Percentiles rank a stretch among this genome's conserved stretches.
Conservation (phyloP, 2,113 vertebrate species). For the Sarotherodon lohbergeri region DNA sequence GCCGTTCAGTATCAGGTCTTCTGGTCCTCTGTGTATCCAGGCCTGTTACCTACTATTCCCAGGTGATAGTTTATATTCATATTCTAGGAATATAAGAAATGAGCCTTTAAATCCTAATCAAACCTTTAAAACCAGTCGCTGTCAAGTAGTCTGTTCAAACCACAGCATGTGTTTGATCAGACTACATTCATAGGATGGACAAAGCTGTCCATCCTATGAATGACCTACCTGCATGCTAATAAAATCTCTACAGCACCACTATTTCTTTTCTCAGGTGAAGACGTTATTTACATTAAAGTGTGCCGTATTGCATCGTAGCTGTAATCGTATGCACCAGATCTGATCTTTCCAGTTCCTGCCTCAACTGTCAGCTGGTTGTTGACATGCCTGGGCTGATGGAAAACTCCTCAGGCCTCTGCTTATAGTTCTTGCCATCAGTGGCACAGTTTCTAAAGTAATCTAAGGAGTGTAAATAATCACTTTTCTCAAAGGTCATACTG, state of each 20-base stretch:
- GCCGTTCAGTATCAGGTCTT: neutral
- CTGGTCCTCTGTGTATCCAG: neutral
- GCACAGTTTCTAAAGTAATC: neutral
- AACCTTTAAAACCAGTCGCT: neutral
- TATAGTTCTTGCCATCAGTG: neutral
- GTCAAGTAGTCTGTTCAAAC: no score
- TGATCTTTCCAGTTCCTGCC: neutral
- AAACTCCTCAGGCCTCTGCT: neutral
- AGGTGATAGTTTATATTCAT: neutral
- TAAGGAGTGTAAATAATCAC: neutral
- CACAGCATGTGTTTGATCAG: neutral
- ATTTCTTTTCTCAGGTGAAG: neutral
- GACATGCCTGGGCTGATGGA: accelerated
- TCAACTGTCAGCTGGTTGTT: neutral
- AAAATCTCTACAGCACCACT: neutral
- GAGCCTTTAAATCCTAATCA: neutral
- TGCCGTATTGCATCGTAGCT: neutral
- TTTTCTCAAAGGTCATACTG: neutral
- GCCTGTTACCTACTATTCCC: neutral
- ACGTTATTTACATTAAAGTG: neutral
- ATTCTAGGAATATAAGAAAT: neutral
- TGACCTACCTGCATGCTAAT: neutral
- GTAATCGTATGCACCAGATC: neutral
- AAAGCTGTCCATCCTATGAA: neutral
- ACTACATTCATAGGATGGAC: no score